These are phyloP conservation scores for Saiga tatarica DNA, from an alignment of 2,113 vertebrate species.

Conservation along the genomic window DNA sequence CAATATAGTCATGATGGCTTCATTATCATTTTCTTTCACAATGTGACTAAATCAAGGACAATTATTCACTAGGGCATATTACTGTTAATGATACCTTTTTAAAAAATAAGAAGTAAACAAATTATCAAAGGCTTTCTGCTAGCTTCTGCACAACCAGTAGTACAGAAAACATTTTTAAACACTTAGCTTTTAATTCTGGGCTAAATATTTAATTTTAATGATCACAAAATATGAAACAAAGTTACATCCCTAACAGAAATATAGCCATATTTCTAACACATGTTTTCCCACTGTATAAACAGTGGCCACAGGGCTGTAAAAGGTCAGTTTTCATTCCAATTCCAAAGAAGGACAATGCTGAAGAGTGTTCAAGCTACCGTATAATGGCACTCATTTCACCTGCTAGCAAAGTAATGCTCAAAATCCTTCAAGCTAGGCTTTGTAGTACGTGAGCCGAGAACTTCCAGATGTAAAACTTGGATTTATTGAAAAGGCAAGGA, in stretches of 20 bases:
- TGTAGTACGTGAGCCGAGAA: background rate
- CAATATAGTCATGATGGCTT: background rate
- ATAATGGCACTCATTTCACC: background rate
- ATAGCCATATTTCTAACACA: background rate
- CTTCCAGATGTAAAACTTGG: background rate
- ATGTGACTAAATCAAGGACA: constrained; percentile 16
- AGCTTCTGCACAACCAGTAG: background rate
- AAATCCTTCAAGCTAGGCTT: background rate
- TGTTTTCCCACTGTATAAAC: background rate
- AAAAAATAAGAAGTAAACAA: background rate
- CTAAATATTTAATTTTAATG: constrained; percentile 1
- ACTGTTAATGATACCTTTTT: constrained; percentile 11
- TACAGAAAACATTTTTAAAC: background rate
- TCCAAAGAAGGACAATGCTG: background rate
- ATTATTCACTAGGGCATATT: constrained; percentile 22
- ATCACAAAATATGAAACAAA: constrained; percentile 13
- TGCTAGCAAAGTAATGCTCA: background rate
- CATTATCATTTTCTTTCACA: constrained; percentile 35
- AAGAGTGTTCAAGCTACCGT: background rate
- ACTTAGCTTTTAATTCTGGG: background rate
- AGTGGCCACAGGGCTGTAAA: background rate
- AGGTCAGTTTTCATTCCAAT: background rate
- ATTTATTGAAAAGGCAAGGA: background rate
- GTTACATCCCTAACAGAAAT: background rate
- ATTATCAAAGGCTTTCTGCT: constrained; percentile 36